A percentile compares a stretch with the other conserved stretches of the same genome.
phyloP scores from a whole-genome alignment of 2,888 invertebrate species.

The Pandemis heparana region DNA sequence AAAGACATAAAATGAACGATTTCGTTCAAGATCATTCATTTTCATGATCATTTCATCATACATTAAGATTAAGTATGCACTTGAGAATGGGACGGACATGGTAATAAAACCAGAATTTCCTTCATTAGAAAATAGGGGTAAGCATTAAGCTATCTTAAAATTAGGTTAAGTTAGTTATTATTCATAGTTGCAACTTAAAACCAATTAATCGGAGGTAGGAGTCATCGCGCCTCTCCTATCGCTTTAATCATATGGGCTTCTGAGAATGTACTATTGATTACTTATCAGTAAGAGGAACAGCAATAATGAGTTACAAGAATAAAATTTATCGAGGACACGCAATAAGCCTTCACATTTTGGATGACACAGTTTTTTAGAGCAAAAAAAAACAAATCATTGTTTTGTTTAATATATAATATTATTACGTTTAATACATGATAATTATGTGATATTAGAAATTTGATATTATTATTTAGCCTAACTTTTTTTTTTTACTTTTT shows the following conservation, averaged over 20 bases:
- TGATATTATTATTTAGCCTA: neutral
- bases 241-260: constrained; percentile 40
- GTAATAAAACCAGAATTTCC: constrained; percentile 22
- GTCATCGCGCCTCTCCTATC: constrained; percentile 38
- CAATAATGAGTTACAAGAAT: constrained; percentile 43
- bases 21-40: too few species aligned
- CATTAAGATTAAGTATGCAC: constrained; percentile 17
- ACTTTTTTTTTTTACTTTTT: too few species aligned
- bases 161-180: constrained; percentile 16
- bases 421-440: neutral
- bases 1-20: constrained; percentile 7
- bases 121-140: constrained; percentile 15
- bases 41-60: too few species aligned
- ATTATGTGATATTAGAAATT: neutral
- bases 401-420: too few species aligned
- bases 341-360: constrained; percentile 14
- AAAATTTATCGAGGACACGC: constrained; percentile 33
- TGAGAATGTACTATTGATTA: constrained; percentile 40
- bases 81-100: constrained; percentile 16
- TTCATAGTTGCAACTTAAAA: constrained; percentile 27
- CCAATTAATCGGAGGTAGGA: constrained; percentile 31
- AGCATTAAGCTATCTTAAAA: neutral
- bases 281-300: constrained; percentile 42
- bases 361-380: neutral
- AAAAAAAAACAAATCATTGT: neutral